Percentiles rank a stretch among this genome's conserved stretches.
These are phyloP conservation scores for Sebastes paucispinis DNA, from an alignment of 2,797 vertebrate species.

Conservation along the genomic window DNA sequence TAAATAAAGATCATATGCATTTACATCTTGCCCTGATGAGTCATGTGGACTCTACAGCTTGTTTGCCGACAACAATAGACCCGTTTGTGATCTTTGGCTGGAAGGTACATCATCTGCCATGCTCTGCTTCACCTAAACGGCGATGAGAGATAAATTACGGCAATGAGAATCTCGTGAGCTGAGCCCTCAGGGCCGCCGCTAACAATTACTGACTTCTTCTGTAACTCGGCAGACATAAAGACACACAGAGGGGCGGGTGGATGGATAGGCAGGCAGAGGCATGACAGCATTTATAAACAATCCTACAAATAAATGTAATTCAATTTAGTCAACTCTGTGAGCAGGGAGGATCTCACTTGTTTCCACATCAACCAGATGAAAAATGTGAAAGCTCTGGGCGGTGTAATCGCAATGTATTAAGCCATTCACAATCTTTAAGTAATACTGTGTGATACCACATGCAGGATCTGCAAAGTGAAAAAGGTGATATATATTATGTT, in stretches of 20 bases:
- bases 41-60: not conserved
- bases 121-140: conserved; percentile 29
- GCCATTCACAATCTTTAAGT: not conserved
- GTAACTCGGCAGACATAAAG: conserved; percentile 4
- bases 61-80: conserved; percentile 5
- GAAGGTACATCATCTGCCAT: conserved; percentile 8
- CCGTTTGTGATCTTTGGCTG: conserved; percentile 15
- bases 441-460: not conserved
- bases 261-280: not conserved
- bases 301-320: not conserved
- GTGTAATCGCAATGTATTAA: not conserved
- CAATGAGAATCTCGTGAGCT: conserved; percentile 60
- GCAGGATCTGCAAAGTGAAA: not conserved
- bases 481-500: not conserved
- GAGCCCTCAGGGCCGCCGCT: conserved; percentile 31
- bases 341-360: not conserved
- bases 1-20: conserved; percentile 16
- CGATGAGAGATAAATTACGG: conserved; percentile 19
- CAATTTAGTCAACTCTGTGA: not conserved
- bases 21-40: not conserved
- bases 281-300: conserved; percentile 11
- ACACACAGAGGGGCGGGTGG: not conserved
- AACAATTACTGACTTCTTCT: conserved; percentile 54
- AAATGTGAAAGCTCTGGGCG: not conserved
- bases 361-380: not conserved